Conservation (phyloP, 1,140 invertebrate genomes). For the Gonatopus flavifemur region DNA sequence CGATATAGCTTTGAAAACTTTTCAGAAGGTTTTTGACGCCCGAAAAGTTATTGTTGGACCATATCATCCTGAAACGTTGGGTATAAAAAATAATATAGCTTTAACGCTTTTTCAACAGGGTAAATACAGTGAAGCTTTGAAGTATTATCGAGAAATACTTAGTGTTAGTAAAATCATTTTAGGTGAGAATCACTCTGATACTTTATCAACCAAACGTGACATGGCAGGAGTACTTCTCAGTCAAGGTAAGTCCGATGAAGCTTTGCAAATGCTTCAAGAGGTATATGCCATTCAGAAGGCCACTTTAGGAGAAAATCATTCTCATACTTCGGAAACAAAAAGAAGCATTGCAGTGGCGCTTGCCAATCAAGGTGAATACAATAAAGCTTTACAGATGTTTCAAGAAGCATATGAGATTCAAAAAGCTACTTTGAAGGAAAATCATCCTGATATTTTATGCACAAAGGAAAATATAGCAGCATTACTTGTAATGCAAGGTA, state of each 20-base stretch:
- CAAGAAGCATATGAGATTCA: too few relatives aligned
- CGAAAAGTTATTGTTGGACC: not conserved
- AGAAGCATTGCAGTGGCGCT: conserved; percentile 28
- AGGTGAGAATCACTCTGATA: conserved; percentile 20
- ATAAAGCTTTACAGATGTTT: too few relatives aligned
- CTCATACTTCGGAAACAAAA: conserved; percentile 16
- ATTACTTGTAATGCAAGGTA: too few relatives aligned
- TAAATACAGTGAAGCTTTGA: too few relatives aligned
- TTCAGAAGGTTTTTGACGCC: too few relatives aligned
- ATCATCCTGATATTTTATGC: too few relatives aligned
- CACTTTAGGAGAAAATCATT: conserved; percentile 19
- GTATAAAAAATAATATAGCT: not conserved
- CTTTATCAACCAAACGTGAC: conserved; percentile 11
- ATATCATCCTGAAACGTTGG: not conserved
- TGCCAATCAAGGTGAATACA: conserved; percentile 15
- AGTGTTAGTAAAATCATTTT: not conserved
- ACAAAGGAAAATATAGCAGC: too few relatives aligned
- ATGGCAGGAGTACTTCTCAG: conserved; percentile 3
- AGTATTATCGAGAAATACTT: not conserved
- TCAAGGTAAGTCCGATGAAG: conserved; percentile 30
- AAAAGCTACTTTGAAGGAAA: too few relatives aligned
- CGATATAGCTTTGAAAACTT: not conserved
- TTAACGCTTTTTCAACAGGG: too few relatives aligned
- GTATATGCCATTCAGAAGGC: conserved; percentile 22
- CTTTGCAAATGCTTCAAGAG: conserved; percentile 26